phyloP scores from a whole-genome alignment of 1,140 invertebrate genomes.

The Cotesia vestalis region DNA sequence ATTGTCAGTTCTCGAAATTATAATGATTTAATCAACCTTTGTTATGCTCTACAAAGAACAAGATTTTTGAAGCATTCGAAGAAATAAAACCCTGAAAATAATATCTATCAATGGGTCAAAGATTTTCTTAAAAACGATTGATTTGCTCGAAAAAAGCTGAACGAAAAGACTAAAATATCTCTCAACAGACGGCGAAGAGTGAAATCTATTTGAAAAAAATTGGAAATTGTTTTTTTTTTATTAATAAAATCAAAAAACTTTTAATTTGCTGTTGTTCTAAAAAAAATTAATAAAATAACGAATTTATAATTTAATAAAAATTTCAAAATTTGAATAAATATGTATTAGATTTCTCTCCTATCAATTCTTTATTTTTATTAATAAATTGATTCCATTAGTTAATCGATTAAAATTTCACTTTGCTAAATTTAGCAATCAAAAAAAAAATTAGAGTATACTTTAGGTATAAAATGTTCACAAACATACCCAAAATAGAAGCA shows the following conservation, averaged over 20 bases:
- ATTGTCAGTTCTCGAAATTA: too few species aligned
- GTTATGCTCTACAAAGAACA: too few species aligned
- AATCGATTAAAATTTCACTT: neutral
- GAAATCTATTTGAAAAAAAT: too few species aligned
- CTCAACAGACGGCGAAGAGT: too few species aligned
- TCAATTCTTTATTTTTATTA: neutral
- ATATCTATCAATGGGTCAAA: too few species aligned
- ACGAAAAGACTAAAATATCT: too few species aligned
- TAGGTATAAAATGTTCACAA: neutral
- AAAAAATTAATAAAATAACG: neutral
- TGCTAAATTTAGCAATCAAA: neutral
- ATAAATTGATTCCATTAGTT: neutral
- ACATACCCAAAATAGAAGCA: neutral
- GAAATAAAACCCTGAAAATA: too few species aligned
- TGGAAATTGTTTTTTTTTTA: too few species aligned
- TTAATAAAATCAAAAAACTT: neutral
- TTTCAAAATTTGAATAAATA: neutral
- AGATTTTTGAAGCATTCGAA: too few species aligned
- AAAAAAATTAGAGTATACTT: neutral
- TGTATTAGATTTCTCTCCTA: neutral
- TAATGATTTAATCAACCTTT: too few species aligned
- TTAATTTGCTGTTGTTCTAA: neutral
- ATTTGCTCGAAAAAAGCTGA: too few species aligned
- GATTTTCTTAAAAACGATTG: too few species aligned
- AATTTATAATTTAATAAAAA: neutral